Base-by-base conservation (phyloP, 2,113 vertebrate species). In the Marmota flaviventris region DNA sequence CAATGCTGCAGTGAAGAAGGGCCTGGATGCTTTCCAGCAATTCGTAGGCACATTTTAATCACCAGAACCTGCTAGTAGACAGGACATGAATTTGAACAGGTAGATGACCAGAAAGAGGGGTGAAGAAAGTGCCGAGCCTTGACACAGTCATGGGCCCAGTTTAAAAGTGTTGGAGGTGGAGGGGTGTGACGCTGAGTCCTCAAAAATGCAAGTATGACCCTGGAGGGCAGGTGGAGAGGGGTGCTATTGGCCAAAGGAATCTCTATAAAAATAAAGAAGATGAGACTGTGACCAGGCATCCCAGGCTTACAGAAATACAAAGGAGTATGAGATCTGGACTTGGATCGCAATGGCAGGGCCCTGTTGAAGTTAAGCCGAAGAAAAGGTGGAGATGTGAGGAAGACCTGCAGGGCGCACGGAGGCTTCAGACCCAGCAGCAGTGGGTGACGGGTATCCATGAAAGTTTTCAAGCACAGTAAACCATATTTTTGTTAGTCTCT, bases 381-480 rank as follows among this genome's bases (percentile, higher is more conserved):
- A 61, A 85, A 48, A 81, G 56, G 32, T 5, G 12, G 29, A 22
- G 12, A 14, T 4, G 0, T 4, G 2, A 29, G 24, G 27, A 84
- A 5, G 22, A 1, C 2, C 27, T 75, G 69, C 3, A 13, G 24
- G 25, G 9, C 16, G 1, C 32, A 25, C 0, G 5, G 25, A 84
- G 29, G 32, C 12, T 70, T 63, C 45, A 56, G 18, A 12, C 2
- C 53, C 3, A 6, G 56, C 56, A 37, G 39, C 61, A n/a, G 2
- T 77, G 17, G 24, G 6, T 25, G 16, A 45, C 4, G 22, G 32
- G 7, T 1, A 37, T 4, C 37, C 8, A 37, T 11, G 29, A 48
- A 75, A 25, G 2, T 0, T 61, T 53, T 89, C 8, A 73, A 83
- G 34, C 8, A 24, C 18, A 85, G 32, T 27, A 77, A 72, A 32